Percentiles rank a stretch among this genome's conserved stretches.
These are phyloP conservation scores for Cyanoderma ruficeps DNA, from an alignment of 2,113 vertebrate genomes.

Conservation along the genomic window DNA sequence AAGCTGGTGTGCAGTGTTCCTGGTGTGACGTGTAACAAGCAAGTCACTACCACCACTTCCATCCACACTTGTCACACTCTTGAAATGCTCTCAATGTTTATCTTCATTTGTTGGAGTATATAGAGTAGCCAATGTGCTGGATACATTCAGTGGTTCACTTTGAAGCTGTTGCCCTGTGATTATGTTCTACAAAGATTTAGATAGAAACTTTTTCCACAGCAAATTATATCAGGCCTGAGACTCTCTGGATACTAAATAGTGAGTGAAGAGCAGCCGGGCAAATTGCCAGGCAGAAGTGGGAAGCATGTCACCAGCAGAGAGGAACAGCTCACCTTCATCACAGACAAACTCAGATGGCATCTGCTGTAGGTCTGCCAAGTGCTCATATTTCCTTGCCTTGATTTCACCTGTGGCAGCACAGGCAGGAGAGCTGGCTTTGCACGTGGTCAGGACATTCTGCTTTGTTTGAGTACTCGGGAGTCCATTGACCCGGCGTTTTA, in stretches of 20 bases:
- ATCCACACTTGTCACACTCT: not conserved
- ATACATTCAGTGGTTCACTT: not conserved
- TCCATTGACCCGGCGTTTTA: conserved; percentile 68
- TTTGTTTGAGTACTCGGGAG: conserved; percentile 74
- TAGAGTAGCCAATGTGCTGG: not conserved
- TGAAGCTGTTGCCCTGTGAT: not conserved
- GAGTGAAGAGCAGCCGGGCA: not conserved
- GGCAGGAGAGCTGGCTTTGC: conserved; percentile 32
- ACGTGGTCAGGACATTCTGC: conserved; percentile 60
- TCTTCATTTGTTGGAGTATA: not conserved
- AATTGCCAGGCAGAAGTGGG: not conserved
- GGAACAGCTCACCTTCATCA: conserved; percentile 2
- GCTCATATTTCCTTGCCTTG: not conserved
- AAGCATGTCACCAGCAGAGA: not conserved
- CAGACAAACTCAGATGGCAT: not conserved
- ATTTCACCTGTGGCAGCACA: conserved; percentile 38
- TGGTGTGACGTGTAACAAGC: not conserved
- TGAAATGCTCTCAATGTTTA: not conserved
- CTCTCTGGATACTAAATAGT: not conserved
- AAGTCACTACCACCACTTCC: not conserved
- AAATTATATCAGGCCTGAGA: not conserved
- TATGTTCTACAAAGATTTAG: not conserved
- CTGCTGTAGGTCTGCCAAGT: not conserved
- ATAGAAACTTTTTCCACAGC: not conserved
- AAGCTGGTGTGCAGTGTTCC: not conserved